These are phyloP conservation scores for Phyllotis vaccarum DNA, from an alignment of 2,797 vertebrate genomes.

Conservation along the genomic window DNA sequence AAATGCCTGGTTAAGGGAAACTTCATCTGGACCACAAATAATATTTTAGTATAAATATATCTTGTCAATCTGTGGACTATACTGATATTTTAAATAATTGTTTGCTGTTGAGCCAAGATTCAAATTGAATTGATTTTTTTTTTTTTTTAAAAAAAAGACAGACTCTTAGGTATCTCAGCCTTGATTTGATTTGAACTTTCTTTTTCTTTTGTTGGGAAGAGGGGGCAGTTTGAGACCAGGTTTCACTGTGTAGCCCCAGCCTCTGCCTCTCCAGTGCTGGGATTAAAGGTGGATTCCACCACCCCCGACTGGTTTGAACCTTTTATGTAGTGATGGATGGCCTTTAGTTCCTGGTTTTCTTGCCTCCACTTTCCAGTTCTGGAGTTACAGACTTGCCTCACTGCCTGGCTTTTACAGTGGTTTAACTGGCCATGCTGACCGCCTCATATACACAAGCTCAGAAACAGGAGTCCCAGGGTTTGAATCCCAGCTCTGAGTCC, in stretches of 20 bases:
- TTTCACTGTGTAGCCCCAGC: neutral
- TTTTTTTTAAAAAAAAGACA: neutral
- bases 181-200: neutral
- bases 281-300: no score
- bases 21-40: neutral
- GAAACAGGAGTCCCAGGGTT: neutral
- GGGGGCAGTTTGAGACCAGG: neutral
- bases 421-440: neutral
- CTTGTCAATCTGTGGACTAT: neutral
- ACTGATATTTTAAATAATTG: neutral
- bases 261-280: no score
- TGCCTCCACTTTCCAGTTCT: neutral
- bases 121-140: neutral
- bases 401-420: neutral
- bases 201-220: neutral
- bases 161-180: neutral
- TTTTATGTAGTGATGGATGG: neutral
- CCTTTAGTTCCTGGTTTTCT: neutral
- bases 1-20: neutral
- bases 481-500: neutral
- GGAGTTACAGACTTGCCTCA: neutral
- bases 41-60: neutral
- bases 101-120: neutral
- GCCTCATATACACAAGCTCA: neutral
- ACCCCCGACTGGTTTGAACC: neutral